Evolutionary conservation across 2,113 vertebrate genomes (phyloP).

Genomic region (Diphyllodes magnificus): DNA sequence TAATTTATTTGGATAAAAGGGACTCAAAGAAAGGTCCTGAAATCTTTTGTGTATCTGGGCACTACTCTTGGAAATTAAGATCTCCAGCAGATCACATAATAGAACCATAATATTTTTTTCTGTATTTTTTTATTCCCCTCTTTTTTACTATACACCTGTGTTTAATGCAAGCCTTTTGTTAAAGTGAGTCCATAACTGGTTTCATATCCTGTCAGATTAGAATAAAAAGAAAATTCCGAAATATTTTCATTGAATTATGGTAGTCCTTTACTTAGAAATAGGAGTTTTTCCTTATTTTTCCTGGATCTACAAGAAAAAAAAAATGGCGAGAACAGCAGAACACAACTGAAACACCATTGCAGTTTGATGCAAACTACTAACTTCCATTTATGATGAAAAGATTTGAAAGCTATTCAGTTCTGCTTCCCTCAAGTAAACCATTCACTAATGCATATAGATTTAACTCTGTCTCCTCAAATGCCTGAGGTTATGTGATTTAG

Average conservation of each 20-base stretch:
- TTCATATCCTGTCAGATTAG: background rate
- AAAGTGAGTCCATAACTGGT: background rate
- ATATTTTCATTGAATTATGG: background rate
- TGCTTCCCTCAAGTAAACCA: background rate
- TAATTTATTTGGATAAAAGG: background rate
- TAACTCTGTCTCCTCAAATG: background rate
- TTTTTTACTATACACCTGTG: background rate
- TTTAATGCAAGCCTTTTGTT: background rate
- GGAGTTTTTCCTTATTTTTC: background rate
- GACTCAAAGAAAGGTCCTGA: background rate
- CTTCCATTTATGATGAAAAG: background rate
- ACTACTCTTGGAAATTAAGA: background rate
- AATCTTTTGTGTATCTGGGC: background rate
- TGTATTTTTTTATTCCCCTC: background rate
- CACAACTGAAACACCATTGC: background rate
- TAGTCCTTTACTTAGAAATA: background rate
- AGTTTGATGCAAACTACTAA: background rate
- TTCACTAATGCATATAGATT: background rate
- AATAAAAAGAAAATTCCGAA: background rate
- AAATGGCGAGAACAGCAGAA: background rate
- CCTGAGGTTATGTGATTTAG: background rate
- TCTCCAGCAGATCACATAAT: background rate
- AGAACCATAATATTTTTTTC: rapidly evolving
- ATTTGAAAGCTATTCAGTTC: background rate
- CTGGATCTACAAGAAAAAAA: background rate